A percentile compares a stretch with the other conserved stretches of the same genome.
phyloP scores from a whole-genome alignment of 2,888 invertebrate genomes.

The Caradrina kadenii region DNA sequence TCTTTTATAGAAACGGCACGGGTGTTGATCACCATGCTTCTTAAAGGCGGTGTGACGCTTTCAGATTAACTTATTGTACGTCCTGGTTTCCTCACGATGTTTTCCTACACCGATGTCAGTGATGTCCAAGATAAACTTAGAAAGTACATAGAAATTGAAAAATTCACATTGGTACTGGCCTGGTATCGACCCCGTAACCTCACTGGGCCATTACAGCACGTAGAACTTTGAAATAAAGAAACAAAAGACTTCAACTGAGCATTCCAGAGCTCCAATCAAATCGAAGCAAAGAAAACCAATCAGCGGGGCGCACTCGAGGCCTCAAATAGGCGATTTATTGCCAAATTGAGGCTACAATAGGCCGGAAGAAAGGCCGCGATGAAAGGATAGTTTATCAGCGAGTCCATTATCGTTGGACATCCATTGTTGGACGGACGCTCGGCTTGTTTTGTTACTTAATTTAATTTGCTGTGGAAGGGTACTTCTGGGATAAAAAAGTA shows the following conservation, averaged over 20 bases:
- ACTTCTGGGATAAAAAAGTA: slow-evolving; percentile 15
- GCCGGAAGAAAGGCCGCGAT: slow-evolving; percentile 64
- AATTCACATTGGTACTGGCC: no score
- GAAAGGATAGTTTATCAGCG: slow-evolving; percentile 69
- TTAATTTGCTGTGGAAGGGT: slow-evolving; percentile 61
- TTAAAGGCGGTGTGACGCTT: no score
- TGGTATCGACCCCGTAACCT: no score
- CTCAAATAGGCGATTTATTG: slow-evolving; percentile 71
- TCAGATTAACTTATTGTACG: no score
- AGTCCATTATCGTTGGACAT: slow-evolving; percentile 63
- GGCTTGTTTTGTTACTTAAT: slow-evolving; percentile 66
- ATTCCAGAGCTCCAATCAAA: slow-evolving; percentile 46
- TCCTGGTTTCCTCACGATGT: no score
- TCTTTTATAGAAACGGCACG: no score
- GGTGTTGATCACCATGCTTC: no score
- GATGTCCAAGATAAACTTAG: no score
- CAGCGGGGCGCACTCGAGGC: slow-evolving; percentile 57
- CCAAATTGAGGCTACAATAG: slow-evolving; percentile 67
- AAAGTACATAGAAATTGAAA: no score
- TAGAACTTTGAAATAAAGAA: slow-evolving; percentile 19
- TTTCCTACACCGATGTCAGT: no score
- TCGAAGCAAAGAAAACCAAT: slow-evolving; percentile 65
- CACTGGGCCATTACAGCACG: no score
- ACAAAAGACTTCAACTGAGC: slow-evolving; percentile 27
- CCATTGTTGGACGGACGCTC: slow-evolving; percentile 56